Conservation (phyloP, 2,797 vertebrate genomes). For the Nyctalus aviator region DNA sequence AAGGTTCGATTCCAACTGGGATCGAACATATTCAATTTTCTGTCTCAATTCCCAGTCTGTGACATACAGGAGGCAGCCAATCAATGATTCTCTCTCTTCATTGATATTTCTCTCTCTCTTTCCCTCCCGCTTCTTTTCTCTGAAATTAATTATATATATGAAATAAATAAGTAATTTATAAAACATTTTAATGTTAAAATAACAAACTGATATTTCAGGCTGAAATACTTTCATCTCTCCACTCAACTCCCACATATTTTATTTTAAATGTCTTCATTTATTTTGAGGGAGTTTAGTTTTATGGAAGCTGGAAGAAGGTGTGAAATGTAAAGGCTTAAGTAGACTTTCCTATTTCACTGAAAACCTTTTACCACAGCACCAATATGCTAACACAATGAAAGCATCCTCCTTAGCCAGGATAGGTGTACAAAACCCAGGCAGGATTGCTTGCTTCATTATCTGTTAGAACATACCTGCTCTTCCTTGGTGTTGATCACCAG, state of each 20-base stretch:
- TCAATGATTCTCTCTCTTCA: too few relatives aligned
- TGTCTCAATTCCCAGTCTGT: too few relatives aligned
- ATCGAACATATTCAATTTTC: too few relatives aligned
- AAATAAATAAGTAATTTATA: background rate
- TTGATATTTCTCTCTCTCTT: too few relatives aligned
- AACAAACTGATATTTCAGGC: background rate
- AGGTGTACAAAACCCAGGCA: background rate
- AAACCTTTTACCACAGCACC: background rate
- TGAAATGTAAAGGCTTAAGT: background rate
- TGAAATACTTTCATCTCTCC: background rate
- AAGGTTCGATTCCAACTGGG: too few relatives aligned
- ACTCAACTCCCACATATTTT: background rate
- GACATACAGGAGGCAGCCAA: too few relatives aligned
- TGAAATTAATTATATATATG: too few relatives aligned
- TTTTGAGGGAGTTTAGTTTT: background rate
- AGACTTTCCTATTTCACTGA: background rate
- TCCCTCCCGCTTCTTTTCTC: too few relatives aligned
- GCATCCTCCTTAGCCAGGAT: background rate
- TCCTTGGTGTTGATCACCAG: constrained; percentile 59
- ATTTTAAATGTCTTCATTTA: background rate
- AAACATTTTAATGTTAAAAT: background rate
- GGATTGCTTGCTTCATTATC: too few relatives aligned
- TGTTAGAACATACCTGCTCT: constrained; percentile 60
- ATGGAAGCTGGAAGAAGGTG: background rate
- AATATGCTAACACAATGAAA: background rate